Conservation (phyloP, 1,140 invertebrate species). For the Cherax destructor region DNA sequence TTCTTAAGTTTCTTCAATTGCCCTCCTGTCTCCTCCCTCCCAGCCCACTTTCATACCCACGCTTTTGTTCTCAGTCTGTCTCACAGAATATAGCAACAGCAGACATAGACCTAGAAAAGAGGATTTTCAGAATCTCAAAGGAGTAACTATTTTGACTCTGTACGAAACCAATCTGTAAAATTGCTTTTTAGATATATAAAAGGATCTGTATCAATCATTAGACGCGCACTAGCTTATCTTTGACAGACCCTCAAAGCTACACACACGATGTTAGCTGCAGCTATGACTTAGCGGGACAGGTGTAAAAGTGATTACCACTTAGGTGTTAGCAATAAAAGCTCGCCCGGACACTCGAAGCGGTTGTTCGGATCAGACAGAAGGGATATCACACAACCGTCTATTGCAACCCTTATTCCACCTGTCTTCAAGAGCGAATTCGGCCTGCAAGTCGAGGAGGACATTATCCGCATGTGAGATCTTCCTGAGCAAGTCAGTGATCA, state of each 20-base stretch:
- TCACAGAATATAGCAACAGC: no score
- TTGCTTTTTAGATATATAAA: no score
- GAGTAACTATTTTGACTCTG: no score
- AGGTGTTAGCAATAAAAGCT: not conserved
- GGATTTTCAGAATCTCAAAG: no score
- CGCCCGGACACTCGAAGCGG: not conserved
- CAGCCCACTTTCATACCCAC: no score
- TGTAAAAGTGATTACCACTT: constrained; percentile 3
- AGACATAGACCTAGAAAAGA: no score
- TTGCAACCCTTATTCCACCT: not conserved
- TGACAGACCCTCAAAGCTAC: not conserved
- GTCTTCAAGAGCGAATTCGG: not conserved
- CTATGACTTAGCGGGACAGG: not conserved
- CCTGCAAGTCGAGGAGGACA: not conserved
- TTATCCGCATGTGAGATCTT: not conserved
- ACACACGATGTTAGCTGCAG: not conserved
- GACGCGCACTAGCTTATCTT: not conserved
- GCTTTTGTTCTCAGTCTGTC: no score
- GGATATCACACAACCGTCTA: not conserved
- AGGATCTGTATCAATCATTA: not conserved
- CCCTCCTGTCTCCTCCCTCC: no score
- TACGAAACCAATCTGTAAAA: no score
- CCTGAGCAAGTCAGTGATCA: not conserved
- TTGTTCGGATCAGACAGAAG: not conserved
- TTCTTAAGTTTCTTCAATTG: no score